Evolutionary conservation across 2,113 vertebrate genomes (phyloP), one percentile per base, ranked within the genome.

Genomic region (Strix uralensis): DNA sequence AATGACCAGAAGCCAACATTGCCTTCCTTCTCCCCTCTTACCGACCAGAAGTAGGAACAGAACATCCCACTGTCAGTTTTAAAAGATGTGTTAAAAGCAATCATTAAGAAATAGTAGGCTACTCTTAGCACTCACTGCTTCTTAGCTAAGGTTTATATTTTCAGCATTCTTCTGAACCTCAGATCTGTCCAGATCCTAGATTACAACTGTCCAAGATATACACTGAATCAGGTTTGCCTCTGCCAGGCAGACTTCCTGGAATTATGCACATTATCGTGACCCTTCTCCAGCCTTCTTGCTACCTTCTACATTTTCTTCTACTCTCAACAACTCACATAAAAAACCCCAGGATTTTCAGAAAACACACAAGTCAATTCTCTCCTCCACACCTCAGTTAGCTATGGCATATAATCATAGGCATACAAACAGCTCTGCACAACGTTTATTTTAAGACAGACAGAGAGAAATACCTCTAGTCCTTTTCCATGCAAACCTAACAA

Each of bases 381-480:
- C 55, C 69, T 75, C 72, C 85, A 92, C 81, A 90, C 17, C 58
- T 85, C 57, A 73, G 16, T 32, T 82, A 82, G 65, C 66, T 73
- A 70, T 10, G 3, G 47, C 59, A 58, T 81, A 47, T 75, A 83
- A 65, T 38, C 54, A 54, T 29, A 90, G 81, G 27, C 88, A 85
- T 49, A 32, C 72, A 88, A 91, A 74, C 67, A 88, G 66, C 78
- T 93, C 72, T 44, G 59, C 80, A 90, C 62, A 83, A 55, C 4
- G 0, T 55, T 42, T 72, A 69, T 88, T 92, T 93, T 90, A 51
- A 93, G 85, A 93, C 57, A 96, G 65, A 93, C 5, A 21, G 63
- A 92, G n/a, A 81, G 92, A 96, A 63, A 89, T 93, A 94, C 90
- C 94, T 96, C 51, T 54, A 32, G 27, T 90, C 40, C 46, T 93